Base-by-base conservation (phyloP, 2,797 vertebrate species). In the Rachycentron canadum region DNA sequence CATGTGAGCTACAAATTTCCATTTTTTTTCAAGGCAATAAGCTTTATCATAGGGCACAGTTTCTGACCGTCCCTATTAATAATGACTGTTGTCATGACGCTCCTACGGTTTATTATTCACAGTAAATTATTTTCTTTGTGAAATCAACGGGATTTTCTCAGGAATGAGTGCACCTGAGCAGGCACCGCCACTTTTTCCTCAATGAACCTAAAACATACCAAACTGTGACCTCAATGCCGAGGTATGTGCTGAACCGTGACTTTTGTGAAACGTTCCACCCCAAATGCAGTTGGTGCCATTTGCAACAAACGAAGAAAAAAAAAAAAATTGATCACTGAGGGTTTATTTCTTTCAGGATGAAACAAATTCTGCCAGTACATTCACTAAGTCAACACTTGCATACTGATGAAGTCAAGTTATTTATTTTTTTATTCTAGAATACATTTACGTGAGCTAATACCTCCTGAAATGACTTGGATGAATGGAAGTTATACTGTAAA, bases 221-320 rank as follows among this genome's bases (percentile, higher is more conserved):
- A 91, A 91, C 91, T 91, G 83, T 92, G 90, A 91, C 91, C 91
- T 93, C 91, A 87, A 71, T 52, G 85, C 89, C 61, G 85, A 83
- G 89, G 84, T 69, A 73, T 81, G 81, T 75, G 73, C 88, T 78
- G 74, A 92, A 91, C 81, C 81, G 68, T 71, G 80, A 85, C 88
- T 86, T 86, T 89, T 88, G 87, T 53, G 74, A 86, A 86, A 81
- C 82, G 82, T 92, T 90, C 91, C 91, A 91, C 89, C 86, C 88
- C 81, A 67, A 81, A 84, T 70, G 50, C 72, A 85, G 69, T 90
- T 82, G 70, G 88, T 88, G 88, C 88, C 91, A 92, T 78, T 78
- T 60, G 88, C 87, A 91, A 87, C 87, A 87, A 88, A 83, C 52
- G n/a, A 64, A 61, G 28, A 79, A 11, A 43, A 45, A 59, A 58